These are phyloP conservation scores for Chiloscyllium plagiosum DNA, from an alignment of 2,113 vertebrate species.

Conservation along the genomic window DNA sequence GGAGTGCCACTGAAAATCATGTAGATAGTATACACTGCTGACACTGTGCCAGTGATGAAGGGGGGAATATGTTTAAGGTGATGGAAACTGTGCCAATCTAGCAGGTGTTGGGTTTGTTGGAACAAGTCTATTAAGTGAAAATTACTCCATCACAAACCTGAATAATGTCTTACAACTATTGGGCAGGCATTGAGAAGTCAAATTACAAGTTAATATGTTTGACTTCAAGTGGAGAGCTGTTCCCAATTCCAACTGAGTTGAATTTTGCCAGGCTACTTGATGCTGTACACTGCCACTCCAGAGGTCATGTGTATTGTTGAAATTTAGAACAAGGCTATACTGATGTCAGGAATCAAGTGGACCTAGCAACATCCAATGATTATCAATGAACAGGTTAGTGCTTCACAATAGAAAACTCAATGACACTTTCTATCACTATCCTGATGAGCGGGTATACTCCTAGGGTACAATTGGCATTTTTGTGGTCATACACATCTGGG, in stretches of 20 bases:
- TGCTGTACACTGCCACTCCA: not conserved
- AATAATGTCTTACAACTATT: not conserved
- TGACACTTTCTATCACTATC: not conserved
- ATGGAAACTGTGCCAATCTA: not conserved
- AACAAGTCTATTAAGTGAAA: not conserved
- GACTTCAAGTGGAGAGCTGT: not conserved
- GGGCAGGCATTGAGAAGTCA: not conserved
- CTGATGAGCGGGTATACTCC: not conserved
- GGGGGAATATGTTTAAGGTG: not conserved
- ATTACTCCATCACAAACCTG: not conserved
- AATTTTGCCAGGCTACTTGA: not conserved
- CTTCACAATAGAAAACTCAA: not conserved
- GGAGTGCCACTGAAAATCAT: too few relatives aligned
- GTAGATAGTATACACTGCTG: too few relatives aligned
- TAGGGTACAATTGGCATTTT: too few relatives aligned
- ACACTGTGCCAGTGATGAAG: not conserved
- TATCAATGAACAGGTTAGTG: not conserved
- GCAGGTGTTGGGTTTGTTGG: not conserved
- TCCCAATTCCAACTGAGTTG: not conserved
- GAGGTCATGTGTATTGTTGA: not conserved
- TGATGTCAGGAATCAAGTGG: not conserved
- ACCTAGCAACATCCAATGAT: not conserved
- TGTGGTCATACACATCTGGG: not conserved
- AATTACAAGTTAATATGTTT: not conserved
- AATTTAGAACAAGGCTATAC: not conserved